These are phyloP conservation scores for Columba janthina DNA, from an alignment of 2,113 vertebrate species.

Conservation along the genomic window DNA sequence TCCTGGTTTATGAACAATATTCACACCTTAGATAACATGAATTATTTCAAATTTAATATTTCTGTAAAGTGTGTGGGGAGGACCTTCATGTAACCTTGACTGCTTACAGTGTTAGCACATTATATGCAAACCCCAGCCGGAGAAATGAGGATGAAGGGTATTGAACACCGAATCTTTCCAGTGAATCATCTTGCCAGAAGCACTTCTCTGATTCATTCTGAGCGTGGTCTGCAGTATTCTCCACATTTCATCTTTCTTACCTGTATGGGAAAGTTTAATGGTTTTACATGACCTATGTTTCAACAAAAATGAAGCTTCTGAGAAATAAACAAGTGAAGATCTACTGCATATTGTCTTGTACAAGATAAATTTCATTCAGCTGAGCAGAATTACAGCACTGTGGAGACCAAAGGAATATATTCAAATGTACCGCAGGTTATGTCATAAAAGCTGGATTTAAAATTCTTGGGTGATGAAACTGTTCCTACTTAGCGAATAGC, in stretches of 20 bases:
- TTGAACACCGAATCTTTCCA: not conserved
- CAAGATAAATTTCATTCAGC: slow-evolving; percentile 17
- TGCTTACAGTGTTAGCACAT: not conserved
- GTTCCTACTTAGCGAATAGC: slow-evolving; percentile 34
- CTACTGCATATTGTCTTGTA: not conserved
- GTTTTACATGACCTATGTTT: not conserved
- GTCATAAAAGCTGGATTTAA: slow-evolving; percentile 38
- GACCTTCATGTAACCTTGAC: not conserved
- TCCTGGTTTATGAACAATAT: not conserved
- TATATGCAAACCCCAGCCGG: not conserved
- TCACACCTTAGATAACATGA: not conserved
- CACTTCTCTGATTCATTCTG: not conserved
- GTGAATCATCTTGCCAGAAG: not conserved
- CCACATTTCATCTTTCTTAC: not conserved
- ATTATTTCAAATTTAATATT: not conserved
- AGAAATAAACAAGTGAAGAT: slow-evolving; percentile 57
- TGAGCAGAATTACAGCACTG: slow-evolving; percentile 40
- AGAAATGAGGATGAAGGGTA: not conserved
- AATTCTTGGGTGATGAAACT: slow-evolving; percentile 46
- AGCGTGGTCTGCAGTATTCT: not conserved
- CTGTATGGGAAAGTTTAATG: not conserved
- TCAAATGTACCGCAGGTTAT: slow-evolving; percentile 41
- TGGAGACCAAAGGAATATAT: slow-evolving; percentile 21
- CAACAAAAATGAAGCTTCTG: not conserved
- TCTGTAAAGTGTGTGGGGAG: not conserved